Base-by-base conservation (phyloP, 2,113 vertebrate genomes). In the Lophius piscatorius region DNA sequence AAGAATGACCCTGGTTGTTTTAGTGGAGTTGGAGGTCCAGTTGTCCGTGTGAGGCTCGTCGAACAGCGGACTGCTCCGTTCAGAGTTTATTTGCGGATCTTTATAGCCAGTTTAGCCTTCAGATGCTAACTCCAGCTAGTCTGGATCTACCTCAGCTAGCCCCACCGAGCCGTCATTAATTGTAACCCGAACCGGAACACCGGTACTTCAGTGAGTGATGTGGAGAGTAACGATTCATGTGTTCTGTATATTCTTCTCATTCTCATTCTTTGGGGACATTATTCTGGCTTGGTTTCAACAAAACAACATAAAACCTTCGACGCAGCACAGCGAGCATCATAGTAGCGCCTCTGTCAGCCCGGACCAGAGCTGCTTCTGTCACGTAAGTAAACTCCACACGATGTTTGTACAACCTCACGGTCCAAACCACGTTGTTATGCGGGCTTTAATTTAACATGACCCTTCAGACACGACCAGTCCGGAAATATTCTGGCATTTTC, bases 351-450 rank as follows among this genome's bases (percentile, higher is more conserved):
- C 75, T 0, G 78, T 80, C 50, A 60, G 24, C 21, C 66, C 18
- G 41, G 91, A 91, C 44, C 91, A 90, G 52, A 92, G 84, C 86
- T 92, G 91, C 68, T 85, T 92, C 26, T 92, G 91, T 55, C 91
- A 92, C 1, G 90, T 92, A 60, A 87, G 90, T 83, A 0, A 23
- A n/a, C 11, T 1, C 8, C 0, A 1, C 8, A 3, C 31, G 0
- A 12, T 1, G 14, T 9, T 3, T 0, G 17, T 47, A 22, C 9
- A 1, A 16, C 5, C 8, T 4, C 2, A 2, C 5, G 4, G 4
- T 7, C 52, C 9, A 20, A 1, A 1, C n/a, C 14, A 8, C 9
- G 35, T 16, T 16, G 6, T 14, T 1, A 3, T 6, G 36, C 4
- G 26, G 4, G 4, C 26, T 4, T 4, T 28, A 5, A 28, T 28